Evolutionary conservation across 2,888 invertebrate species (phyloP), one percentile per base, ranked within the genome.

Genomic region (Eilema sororculum): DNA sequence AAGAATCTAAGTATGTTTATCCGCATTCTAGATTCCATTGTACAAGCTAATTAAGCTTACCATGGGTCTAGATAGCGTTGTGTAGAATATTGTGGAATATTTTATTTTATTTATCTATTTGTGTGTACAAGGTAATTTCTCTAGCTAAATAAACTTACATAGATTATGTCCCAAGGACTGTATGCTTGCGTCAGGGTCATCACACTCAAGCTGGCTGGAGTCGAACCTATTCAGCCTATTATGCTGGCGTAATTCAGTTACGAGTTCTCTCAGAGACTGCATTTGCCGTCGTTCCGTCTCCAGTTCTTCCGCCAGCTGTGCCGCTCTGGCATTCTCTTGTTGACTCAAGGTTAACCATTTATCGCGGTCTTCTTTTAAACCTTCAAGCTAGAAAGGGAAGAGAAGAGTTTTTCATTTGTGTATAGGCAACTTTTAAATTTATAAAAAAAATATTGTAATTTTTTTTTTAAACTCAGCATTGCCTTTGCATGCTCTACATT

Each of bases 331-430:
- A 0, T 85, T 79, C 78, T 94, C 93, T 69, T 90, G 83, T 73
- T 93, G 91, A 69, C 88, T 89, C 24, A 90, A 70, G 0, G 83
- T 33, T 2, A 92, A 57, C 89, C 90, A 92, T 79, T 92, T 92
- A 73, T 94, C 93, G 2, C 93, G 87, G 56, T 95, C 94, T 16
- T 86, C 83, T 77, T 92, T 93, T 1, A 95, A 83, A 69, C 95
- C 95, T 12, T 95, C 95, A 28, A 96, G 81, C 89, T 96, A 66
- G 10, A 24, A 37, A 25, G 20, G n/a, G n/a, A 20, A 63, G 37
- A 57, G 30, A 5, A 24, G 4, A 10, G 12, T 37, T 37, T 1
- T 37, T 41, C 12, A 37, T 12, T 2, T 10, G 37, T 13, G 37
- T 4, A n/a, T n/a, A n/a, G n/a, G n/a, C n/a, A n/a, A n/a, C n/a